phyloP scores from a whole-genome alignment of 2,113 vertebrate species.

The Tonatia bakeri region DNA sequence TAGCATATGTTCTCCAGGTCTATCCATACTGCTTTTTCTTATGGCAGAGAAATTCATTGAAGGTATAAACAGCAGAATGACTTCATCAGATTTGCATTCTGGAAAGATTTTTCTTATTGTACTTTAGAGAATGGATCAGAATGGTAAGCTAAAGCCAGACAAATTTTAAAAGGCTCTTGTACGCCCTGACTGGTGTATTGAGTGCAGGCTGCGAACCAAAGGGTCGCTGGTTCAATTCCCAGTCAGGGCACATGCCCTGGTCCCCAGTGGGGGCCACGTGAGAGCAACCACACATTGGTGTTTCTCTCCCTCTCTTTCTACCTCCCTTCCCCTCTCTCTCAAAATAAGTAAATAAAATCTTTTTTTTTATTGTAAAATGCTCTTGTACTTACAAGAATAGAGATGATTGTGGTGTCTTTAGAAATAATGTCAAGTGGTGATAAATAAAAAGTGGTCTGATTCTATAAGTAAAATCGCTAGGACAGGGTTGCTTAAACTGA shows the following conservation, averaged over 20 bases:
- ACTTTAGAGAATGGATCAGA: neutral
- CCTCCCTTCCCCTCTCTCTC: no score
- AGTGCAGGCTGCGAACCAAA: no score
- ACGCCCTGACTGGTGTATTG: no score
- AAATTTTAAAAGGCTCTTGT: neutral
- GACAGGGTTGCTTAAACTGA: neutral
- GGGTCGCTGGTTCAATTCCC: no score
- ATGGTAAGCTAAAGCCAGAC: neutral
- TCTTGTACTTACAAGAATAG: neutral
- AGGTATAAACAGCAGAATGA: neutral
- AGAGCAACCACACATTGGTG: no score
- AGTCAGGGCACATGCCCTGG: no score
- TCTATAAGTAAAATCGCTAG: neutral
- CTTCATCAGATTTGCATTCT: neutral
- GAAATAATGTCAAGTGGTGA: neutral
- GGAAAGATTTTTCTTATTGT: neutral
- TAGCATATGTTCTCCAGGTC: no score
- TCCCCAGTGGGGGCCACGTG: no score
- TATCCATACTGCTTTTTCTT: neutral
- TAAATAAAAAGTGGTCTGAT: neutral
- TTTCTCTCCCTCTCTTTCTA: no score
- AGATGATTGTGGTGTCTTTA: neutral
- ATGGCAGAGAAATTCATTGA: neutral
- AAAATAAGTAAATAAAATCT: no score
- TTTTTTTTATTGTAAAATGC: neutral